Evolutionary conservation across 1,140 invertebrate genomes (phyloP).

Genomic region (Helicoverpa armigera): DNA sequence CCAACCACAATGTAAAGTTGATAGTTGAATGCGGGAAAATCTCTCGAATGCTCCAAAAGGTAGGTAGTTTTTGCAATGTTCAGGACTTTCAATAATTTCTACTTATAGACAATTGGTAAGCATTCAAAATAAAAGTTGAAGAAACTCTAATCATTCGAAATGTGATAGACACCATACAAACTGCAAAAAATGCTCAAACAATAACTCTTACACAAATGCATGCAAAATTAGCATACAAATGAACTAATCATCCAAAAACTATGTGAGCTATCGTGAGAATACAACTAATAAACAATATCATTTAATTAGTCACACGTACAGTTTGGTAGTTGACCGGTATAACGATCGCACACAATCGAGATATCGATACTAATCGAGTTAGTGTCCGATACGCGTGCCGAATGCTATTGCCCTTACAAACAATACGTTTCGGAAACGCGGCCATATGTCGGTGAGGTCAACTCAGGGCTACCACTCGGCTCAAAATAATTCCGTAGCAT

Average conservation of each 20-base stretch:
- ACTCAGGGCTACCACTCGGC: not conserved
- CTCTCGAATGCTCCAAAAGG: too few relatives aligned
- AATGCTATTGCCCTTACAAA: slow-evolving; percentile 21
- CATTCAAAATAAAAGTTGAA: too few relatives aligned
- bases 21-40: too few relatives aligned
- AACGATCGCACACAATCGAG: not conserved
- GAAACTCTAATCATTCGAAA: too few relatives aligned
- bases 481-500: not conserved
- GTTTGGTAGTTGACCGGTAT: not conserved
- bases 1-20: not conserved
- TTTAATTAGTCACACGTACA: slow-evolving; percentile 10
- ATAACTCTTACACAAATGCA: too few relatives aligned
- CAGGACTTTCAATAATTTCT: too few relatives aligned
- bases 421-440: not conserved
- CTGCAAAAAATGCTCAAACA: too few relatives aligned
- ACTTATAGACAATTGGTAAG: too few relatives aligned
- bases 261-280: slow-evolving; percentile 5
- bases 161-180: too few relatives aligned
- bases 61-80: too few relatives aligned
- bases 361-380: slow-evolving; percentile 2
- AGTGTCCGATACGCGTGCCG: slow-evolving; percentile 29
- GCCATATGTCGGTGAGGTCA: not conserved
- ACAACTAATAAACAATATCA: not conserved
- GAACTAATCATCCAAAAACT: slow-evolving; percentile 3
- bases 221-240: not conserved